Evolutionary conservation across 2,888 invertebrate genomes (phyloP), one percentile per base, ranked within the genome.

Genomic region (Apantesis nais): DNA sequence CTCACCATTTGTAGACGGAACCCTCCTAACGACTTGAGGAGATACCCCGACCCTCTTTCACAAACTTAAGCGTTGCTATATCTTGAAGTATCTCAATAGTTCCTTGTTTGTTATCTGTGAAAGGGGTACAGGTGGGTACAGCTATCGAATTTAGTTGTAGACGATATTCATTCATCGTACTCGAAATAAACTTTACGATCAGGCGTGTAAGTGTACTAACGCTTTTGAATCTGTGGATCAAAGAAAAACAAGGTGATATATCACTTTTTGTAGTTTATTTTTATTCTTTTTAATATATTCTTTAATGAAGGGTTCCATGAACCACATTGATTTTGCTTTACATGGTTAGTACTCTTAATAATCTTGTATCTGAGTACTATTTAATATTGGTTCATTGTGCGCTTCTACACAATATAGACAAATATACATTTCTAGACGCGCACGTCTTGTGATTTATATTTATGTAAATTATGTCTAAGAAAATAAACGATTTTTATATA

Each of bases 131-230:
- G 88, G 85, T 85, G 87, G 78, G 81, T 79, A 77, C 44, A 39
- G 52, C 63, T 72, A 77, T 82, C 82, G 82, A 86, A 86, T 89
- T 88, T 83, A 78, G 78, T 77, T 68, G 62, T 58, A 67, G 58
- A 62, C 22, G 66, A 65, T 70, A 48, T 52, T 61, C 61, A 11
- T 65, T 65, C 34, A 73, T 73, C 34, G 22, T 29, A 63, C 2
- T 74, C 76, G 77, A 79, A 85, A 88, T 88, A 84, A 85, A 85
- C 86, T 82, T 81, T 80, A 78, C 64, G 74, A 81, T 80, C 76
- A 12, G 16, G 34, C 19, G 25, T 64, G 14, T 64, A 48, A 64
- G 64, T 64, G 48, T 34, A 48, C 44, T 14, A 31, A 22, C 48
- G 12, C n/a, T 65, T 34, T n/a, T 44, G 31, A 31, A 64, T 48